Conservation (phyloP, 2,113 vertebrate species). For the Phycodurus eques region DNA sequence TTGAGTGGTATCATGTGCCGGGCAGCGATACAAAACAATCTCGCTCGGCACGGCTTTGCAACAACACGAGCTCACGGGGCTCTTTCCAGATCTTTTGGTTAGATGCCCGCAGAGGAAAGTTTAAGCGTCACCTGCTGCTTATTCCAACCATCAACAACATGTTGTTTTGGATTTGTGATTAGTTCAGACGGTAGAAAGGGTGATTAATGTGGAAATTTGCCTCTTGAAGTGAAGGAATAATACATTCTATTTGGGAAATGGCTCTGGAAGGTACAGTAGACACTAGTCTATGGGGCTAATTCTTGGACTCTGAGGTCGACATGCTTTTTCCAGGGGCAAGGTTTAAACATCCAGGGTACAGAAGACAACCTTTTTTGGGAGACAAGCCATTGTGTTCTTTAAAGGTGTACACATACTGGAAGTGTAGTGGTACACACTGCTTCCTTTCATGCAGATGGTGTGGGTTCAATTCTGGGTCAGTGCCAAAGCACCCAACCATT, state of each 20-base stretch:
- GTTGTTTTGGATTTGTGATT: slow-evolving; percentile 39
- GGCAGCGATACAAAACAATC: slow-evolving; percentile 8
- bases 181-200: slow-evolving; percentile 24
- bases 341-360: neutral
- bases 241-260: slow-evolving; percentile 9
- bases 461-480: too few relatives aligned
- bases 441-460: too few relatives aligned
- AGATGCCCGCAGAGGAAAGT: slow-evolving; percentile 18
- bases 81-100: slow-evolving; percentile 32
- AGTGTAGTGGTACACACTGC: too few relatives aligned
- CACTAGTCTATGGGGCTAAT: neutral
- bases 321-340: neutral
- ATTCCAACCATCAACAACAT: slow-evolving; percentile 41
- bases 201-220: slow-evolving; percentile 41
- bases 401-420: too few relatives aligned
- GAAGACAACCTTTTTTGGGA: neutral
- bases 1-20: slow-evolving; percentile 11
- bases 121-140: slow-evolving; percentile 34
- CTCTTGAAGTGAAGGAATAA: slow-evolving; percentile 27
- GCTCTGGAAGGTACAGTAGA: neutral
- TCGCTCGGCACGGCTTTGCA: slow-evolving; percentile 11
- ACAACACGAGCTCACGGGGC: slow-evolving; percentile 20
- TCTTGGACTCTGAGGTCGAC: neutral
- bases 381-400: neutral
- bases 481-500: too few relatives aligned